These are phyloP conservation scores for Caenorhabditis inopinata DNA, from an alignment of 1,140 invertebrate species.

Conservation along the genomic window DNA sequence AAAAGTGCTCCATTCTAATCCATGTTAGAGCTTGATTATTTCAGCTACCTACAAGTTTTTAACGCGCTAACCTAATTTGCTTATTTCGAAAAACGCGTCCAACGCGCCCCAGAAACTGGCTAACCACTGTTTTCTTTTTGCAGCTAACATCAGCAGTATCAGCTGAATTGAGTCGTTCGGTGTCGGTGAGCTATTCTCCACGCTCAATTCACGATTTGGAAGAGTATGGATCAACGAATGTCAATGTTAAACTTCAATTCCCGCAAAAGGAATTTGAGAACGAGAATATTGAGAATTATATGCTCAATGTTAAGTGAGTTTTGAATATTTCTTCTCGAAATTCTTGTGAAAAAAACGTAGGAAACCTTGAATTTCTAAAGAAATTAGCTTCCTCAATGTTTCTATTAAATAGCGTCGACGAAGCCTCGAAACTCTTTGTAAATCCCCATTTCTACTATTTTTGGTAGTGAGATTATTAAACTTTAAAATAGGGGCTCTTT, in stretches of 20 bases:
- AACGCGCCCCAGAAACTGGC: no score
- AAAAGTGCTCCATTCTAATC: no score
- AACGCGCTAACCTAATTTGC: no score
- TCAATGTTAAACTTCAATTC: background rate
- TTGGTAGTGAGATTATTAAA: no score
- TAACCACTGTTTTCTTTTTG: background rate
- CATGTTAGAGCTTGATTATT: no score
- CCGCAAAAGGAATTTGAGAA: background rate
- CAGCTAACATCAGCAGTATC: background rate
- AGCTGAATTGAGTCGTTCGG: background rate
- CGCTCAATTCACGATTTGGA: conserved; percentile 1
- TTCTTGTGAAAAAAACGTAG: background rate
- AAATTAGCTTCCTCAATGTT: no score
- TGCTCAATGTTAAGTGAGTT: conserved; percentile 9
- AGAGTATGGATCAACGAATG: background rate
- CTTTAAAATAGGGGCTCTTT: no score
- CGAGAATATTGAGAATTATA: background rate
- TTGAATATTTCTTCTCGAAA: background rate
- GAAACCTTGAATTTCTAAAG: background rate
- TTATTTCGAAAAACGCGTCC: no score
- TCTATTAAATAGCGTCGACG: no score
- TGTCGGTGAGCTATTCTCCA: background rate
- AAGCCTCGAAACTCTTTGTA: no score
- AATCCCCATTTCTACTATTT: no score
- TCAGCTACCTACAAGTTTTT: no score